phyloP scores from a whole-genome alignment of 2,888 invertebrate species.

The Leptothorax acervorum region DNA sequence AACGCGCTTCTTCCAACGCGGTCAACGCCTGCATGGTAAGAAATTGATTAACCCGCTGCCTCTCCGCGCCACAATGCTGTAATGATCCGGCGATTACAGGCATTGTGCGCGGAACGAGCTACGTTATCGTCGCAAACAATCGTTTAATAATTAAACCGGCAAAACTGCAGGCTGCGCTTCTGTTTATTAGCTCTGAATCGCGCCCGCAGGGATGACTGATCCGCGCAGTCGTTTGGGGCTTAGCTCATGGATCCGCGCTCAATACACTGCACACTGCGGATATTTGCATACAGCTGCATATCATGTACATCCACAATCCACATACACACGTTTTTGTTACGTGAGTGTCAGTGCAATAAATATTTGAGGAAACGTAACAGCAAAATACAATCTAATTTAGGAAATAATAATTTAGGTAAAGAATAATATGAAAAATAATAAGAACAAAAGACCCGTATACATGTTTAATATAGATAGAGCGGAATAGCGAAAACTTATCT shows the following conservation, averaged over 20 bases:
- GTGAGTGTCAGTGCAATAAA: neutral
- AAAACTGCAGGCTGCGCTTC: neutral
- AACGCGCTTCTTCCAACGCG: conserved; percentile 29
- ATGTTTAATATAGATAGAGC: neutral
- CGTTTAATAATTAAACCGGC: conserved; percentile 40
- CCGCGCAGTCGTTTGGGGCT: neutral
- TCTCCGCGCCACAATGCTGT: neutral
- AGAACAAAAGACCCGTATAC: neutral
- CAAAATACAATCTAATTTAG: neutral
- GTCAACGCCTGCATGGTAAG: conserved; percentile 15
- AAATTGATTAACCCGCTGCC: conserved; percentile 32
- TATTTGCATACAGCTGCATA: neutral
- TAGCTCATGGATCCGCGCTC: neutral
- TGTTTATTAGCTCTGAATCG: conserved; percentile 5
- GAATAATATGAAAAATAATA: neutral
- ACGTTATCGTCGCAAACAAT: conserved; percentile 17
- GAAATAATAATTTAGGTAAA: no score
- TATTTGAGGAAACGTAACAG: neutral
- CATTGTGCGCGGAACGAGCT: conserved; percentile 27
- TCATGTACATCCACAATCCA: no score
- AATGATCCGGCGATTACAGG: conserved; percentile 47
- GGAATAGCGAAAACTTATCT: neutral
- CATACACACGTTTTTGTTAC: neutral
- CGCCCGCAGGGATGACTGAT: neutral
- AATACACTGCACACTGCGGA: neutral